Evolutionary conservation across 2,888 invertebrate species (phyloP), one percentile per base, ranked within the genome.

Genomic region (Chalcosyrphus nemorum): DNA sequence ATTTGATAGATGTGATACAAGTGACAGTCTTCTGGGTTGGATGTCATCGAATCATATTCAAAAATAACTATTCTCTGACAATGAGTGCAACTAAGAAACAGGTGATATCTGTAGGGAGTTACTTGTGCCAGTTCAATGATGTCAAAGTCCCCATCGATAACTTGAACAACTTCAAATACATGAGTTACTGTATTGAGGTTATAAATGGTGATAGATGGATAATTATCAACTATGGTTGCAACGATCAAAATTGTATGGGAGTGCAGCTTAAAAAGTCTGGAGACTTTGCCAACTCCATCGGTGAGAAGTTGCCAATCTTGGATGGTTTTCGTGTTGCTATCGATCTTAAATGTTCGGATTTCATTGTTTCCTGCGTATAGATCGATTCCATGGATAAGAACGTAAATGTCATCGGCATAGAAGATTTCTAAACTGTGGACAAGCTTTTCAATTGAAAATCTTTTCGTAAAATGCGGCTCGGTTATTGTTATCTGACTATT

Each of bases 71-170:
- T 88, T 32, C 86, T 87, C 5, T 87, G 89, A 45, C 90, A 90
- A 1, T 87, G 87, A 0, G 72, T 86, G 21, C 90, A 90, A 32
- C 89, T 88, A 4, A 90, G 56, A 38, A 90, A 75, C 2, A 90
- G 61, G 41, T 90, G 90, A n/a, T 86, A 81, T 1, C 65, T 86
- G 5, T 82, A 68, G 11, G 75, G 66, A 13, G 86, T 72, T 4
- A 86, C 41, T 38, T 71, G 78, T 15, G 82, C 77, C 11, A 88
- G 6, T 70, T 89, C 89, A 13, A 88, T 88, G 5, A 90, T 81
- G 77, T 91, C 89, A 59, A 88, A 91, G 71, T 89, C 88, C 0
- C 91, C 91, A 21, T 86, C 87, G 29, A 90, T 89, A n/a, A 86
- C 75, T 77, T 91, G 90, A 1, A 86, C 70, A 4, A 88, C 57